Base-by-base conservation (phyloP, 2,888 invertebrate genomes). In the Biston betularia region DNA sequence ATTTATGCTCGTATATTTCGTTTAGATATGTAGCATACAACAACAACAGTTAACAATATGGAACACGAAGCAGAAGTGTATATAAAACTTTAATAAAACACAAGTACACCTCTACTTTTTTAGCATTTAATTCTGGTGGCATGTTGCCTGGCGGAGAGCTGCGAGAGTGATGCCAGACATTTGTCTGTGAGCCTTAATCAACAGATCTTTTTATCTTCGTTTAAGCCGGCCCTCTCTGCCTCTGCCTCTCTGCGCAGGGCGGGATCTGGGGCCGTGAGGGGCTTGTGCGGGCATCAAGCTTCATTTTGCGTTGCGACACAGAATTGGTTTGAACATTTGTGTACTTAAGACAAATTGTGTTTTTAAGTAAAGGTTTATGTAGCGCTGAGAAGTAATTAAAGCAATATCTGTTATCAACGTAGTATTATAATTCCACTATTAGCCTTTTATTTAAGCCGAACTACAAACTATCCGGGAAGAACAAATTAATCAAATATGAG, bases 81-180 rank as follows among this genome's bases (percentile, higher is more conserved):
- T 24, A 24, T 38, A 53, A 10, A 11, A n/a, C 8, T 4, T 38
- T 14, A 53, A 15, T 38, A 14, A 9, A 52, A 52, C 12, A 5
- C 14, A 6, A 35, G n/a, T 24, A 49, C 11, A 46, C 14, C 11
- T 33, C 6, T 49, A 34, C 48, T 15, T 9, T 10, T 49, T 49
- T 49, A 42, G 63, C 44, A 77, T 80, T 79, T 77, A 72, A 82
- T 81, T 82, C 50, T 50, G 14, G 12, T 56, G 50, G 44, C 50
- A 15, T 71, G 76, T 58, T 63, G 73, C 55, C 69, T n/a, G 68
- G 65, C 60, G 63, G 71, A 70, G 65, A 63, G 60, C 73, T 69
- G 74, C 71, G 75, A 81, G 85, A 86, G 74, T 82, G 79, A 87
- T 87, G 79, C 70, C 72, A 65, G 71, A 73, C 88, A 87, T 89